A percentile compares a stretch with the other conserved stretches of the same genome.
These are phyloP conservation scores for Eudemis profundana DNA, from an alignment of 2,888 invertebrate species.

Conservation along the genomic window DNA sequence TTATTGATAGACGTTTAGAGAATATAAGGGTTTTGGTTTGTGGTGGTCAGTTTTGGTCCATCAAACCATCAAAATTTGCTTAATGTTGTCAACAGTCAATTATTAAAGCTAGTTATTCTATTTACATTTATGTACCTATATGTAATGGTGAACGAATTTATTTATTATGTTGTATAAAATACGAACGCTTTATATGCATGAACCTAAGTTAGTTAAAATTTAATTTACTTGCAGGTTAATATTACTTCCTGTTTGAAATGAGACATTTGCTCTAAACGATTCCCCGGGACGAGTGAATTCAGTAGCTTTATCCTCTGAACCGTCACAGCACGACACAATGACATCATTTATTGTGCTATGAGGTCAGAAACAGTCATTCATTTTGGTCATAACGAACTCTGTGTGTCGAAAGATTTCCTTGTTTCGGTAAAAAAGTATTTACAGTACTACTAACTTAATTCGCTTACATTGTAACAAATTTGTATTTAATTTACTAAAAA, in stretches of 20 bases:
- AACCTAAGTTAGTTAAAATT: too few species aligned
- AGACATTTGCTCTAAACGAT: constrained; percentile 18
- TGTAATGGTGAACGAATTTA: too few species aligned
- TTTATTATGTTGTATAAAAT: too few species aligned
- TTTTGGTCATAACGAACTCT: constrained; percentile 37
- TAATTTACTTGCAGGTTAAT: too few species aligned
- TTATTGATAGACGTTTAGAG: too few species aligned
- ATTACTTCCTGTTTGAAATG: constrained; percentile 1
- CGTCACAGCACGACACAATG: constrained; percentile 38
- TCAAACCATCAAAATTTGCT: too few species aligned
- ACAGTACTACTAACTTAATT: constrained; percentile 22
- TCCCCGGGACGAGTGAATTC: constrained; percentile 16
- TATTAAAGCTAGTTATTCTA: too few species aligned
- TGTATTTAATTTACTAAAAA: constrained; percentile 29
- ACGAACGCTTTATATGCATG: too few species aligned
- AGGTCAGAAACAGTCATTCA: constrained; percentile 44
- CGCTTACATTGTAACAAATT: constrained; percentile 22
- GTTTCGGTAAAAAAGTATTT: constrained; percentile 32
- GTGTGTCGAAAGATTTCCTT: constrained; percentile 38
- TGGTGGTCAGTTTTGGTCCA: too few species aligned
- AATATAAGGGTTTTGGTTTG: too few species aligned
- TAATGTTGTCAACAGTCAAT: too few species aligned
- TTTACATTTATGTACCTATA: too few species aligned
- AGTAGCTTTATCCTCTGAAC: constrained; percentile 26
- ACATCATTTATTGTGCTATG: constrained; percentile 44